These are phyloP conservation scores for Lepidotrigona ventralis DNA, from an alignment of 1,140 invertebrate species.

Conservation along the genomic window DNA sequence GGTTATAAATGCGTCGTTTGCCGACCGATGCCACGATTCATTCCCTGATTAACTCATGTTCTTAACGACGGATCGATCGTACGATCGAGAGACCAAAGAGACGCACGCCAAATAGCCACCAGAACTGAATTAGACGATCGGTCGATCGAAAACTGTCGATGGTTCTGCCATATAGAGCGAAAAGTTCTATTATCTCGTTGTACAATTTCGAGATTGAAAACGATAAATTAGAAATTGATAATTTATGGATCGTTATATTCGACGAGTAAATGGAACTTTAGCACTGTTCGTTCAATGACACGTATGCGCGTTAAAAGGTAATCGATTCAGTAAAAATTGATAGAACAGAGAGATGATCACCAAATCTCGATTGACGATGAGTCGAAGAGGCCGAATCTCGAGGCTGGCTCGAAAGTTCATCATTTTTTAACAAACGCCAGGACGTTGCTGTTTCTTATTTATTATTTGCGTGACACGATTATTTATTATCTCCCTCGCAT, in stretches of 20 bases:
- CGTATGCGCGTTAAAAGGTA: conserved; percentile 16
- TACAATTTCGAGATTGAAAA: too few species aligned
- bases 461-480: conserved; percentile 59
- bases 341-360: background rate
- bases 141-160: conserved; percentile 38
- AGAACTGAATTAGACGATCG: conserved; percentile 9
- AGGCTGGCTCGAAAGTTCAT: background rate
- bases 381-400: background rate
- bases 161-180: background rate
- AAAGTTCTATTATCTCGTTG: background rate
- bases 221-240: background rate
- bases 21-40: background rate
- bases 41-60: conserved; percentile 12
- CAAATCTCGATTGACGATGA: conserved; percentile 9
- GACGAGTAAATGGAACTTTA: background rate
- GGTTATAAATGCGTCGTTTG: background rate
- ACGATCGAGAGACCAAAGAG: conserved; percentile 61
- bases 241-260: background rate
- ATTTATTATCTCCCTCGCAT: conserved; percentile 64
- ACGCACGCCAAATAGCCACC: conserved; percentile 61
- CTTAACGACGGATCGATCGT: conserved; percentile 46
- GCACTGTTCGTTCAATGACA: background rate
- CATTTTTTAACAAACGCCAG: background rate
- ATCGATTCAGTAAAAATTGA: background rate
- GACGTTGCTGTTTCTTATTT: conserved; percentile 52